phyloP scores from a whole-genome alignment of 2,797 vertebrate genomes.

The Helostoma temminkii region DNA sequence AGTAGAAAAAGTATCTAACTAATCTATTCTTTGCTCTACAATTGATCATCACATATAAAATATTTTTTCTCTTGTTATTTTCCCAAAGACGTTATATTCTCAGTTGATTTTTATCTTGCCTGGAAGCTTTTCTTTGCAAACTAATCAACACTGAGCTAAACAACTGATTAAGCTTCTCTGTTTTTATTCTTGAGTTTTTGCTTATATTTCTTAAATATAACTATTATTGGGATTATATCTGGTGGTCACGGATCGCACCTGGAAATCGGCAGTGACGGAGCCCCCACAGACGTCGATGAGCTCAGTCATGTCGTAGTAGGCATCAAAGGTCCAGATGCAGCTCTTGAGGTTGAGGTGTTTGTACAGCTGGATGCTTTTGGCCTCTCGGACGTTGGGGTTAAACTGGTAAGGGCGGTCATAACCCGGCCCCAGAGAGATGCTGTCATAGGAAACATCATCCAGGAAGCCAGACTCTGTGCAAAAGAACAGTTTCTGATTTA shows the following conservation, averaged over 20 bases:
- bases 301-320: conserved; percentile 98
- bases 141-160: too few species aligned
- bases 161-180: too few species aligned
- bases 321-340: conserved; percentile 98
- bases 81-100: too few species aligned
- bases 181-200: too few species aligned
- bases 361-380: conserved; percentile 93
- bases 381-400: conserved; percentile 88
- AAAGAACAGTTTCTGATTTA: too few species aligned
- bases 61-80: too few species aligned
- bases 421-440: conserved; percentile 90
- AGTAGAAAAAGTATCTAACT: too few species aligned
- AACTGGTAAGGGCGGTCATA: conserved; percentile 97
- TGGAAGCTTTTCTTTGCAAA: too few species aligned
- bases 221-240: too few species aligned
- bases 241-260: conserved; percentile 79
- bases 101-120: too few species aligned
- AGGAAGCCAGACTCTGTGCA: conserved; percentile 92
- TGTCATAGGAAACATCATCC: conserved; percentile 88
- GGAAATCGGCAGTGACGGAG: conserved; percentile 96
- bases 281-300: conserved; percentile 96
- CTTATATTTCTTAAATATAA: not conserved
- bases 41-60: too few species aligned
- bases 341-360: conserved; percentile 98
- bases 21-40: too few species aligned